Evolutionary conservation across 2,888 invertebrate species (phyloP), one percentile per base, ranked within the genome.

Genomic region (Pyrgus malvae): DNA sequence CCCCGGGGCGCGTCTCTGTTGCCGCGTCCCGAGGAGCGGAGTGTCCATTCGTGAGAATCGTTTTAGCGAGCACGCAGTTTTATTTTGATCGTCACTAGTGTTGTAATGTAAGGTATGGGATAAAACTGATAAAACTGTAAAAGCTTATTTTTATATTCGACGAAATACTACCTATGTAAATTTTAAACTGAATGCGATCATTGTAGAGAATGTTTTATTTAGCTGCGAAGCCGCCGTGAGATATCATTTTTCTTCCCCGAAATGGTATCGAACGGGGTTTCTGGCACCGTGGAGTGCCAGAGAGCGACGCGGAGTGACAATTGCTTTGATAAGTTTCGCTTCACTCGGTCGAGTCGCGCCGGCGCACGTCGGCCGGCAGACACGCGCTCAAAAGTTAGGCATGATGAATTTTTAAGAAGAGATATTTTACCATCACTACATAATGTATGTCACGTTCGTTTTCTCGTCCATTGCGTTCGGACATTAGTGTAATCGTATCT

Each of bases 81-180:
- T 76, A 83, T 79, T 51, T 63, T 72, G 72, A 73, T 81, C 75
- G 79, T 85, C 83, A 83, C 79, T 86, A 84, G 84, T 84, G 74
- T 77, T 80, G 74, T 85, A 85, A 86, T 80, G 74, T 85, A 85
- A 86, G 83, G 73, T 85, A 83, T 84, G 78, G 83, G 80, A 85
- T 83, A 82, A 85, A 79, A 80, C 80, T 83, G 86, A 85, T 75
- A 74, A 83, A 85, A 88, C 83, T 85, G 80, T 84, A 80, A 87
- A 84, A 83, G 89, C 89, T 89, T 90, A 90, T 90, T 90, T 90
- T 90, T 90, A 81, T 90, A 90, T 88, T 88, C 77, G 83, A 87
- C 71, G 79, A 84, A n/a, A 78, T 76, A 81, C 81, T 81, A 85
- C 77, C 79, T 65, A 63, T 87, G 83, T 88, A 80, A 82, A 83